Percentiles rank a stretch among this genome's conserved stretches.
Conservation (phyloP, 2,888 invertebrate genomes). For the Himalopsyche kuldschensis region DNA sequence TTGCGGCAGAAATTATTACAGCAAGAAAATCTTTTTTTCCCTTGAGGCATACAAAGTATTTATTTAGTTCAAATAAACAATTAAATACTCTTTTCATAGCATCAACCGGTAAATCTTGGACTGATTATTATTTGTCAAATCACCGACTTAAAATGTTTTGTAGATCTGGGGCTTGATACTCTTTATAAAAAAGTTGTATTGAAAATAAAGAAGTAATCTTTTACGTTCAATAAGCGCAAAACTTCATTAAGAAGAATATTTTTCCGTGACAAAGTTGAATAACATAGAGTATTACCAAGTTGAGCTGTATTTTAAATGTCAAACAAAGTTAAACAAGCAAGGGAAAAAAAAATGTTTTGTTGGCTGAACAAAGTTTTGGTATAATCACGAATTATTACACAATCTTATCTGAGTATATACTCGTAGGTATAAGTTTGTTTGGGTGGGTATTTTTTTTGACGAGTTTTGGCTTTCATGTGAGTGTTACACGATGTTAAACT, state of each 20-base stretch:
- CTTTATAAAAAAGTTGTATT: too few species aligned
- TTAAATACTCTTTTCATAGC: too few species aligned
- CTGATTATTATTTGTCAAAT: too few species aligned
- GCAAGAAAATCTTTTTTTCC: too few species aligned
- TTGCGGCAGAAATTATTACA: neutral
- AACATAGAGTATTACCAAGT: neutral
- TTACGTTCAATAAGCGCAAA: too few species aligned
- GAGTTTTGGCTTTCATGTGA: neutral
- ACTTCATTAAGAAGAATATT: neutral
- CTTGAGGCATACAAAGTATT: too few species aligned
- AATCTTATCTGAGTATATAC: neutral
- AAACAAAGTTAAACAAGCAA: neutral
- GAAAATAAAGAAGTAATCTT: too few species aligned
- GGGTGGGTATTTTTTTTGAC: neutral
- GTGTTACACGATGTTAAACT: neutral
- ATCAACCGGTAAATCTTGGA: too few species aligned
- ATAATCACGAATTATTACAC: neutral
- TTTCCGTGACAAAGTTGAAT: neutral
- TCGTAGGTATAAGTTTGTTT: neutral
- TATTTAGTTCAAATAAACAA: too few species aligned
- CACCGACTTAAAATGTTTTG: too few species aligned
- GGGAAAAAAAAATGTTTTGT: neutral
- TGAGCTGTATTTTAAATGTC: neutral
- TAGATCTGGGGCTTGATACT: too few species aligned
- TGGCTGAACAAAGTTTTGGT: neutral